Conservation (phyloP, 2,888 invertebrate species). For the Drosophila peninsularis region DNA sequence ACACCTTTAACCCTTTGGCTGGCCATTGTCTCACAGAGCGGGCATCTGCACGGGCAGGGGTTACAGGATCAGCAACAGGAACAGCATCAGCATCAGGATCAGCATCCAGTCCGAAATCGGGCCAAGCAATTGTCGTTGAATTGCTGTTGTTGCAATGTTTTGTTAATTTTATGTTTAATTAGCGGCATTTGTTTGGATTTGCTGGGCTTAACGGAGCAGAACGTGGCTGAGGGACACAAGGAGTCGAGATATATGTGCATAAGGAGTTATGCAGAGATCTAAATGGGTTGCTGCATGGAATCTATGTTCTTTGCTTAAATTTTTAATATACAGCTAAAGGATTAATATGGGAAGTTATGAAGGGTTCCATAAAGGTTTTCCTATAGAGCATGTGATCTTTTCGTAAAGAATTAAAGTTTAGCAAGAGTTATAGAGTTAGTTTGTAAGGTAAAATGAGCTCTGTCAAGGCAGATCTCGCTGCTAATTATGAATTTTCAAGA, state of each 20-base stretch:
- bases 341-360: background rate
- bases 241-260: background rate
- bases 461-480: no score
- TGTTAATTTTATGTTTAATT: conserved; percentile 71
- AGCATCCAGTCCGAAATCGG: conserved; percentile 2
- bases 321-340: background rate
- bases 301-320: background rate
- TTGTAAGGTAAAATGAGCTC: no score
- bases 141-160: conserved; percentile 49
- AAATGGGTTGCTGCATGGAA: background rate
- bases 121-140: conserved; percentile 48
- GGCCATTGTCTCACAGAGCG: conserved; percentile 51
- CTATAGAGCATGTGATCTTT: background rate
- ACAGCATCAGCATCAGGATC: background rate
- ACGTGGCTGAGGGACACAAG: background rate
- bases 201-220: conserved; percentile 24
- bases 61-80: conserved; percentile 16
- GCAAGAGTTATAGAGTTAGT: no score
- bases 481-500: background rate
- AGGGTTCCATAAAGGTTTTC: background rate
- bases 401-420: background rate
- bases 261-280: background rate
- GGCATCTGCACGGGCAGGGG: conserved; percentile 50
- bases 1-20: conserved; percentile 77
- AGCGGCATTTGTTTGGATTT: conserved; percentile 68